A percentile compares a stretch with the other conserved stretches of the same genome.
Conservation (phyloP, 2,888 invertebrate genomes). For the Xestia ashworthii region DNA sequence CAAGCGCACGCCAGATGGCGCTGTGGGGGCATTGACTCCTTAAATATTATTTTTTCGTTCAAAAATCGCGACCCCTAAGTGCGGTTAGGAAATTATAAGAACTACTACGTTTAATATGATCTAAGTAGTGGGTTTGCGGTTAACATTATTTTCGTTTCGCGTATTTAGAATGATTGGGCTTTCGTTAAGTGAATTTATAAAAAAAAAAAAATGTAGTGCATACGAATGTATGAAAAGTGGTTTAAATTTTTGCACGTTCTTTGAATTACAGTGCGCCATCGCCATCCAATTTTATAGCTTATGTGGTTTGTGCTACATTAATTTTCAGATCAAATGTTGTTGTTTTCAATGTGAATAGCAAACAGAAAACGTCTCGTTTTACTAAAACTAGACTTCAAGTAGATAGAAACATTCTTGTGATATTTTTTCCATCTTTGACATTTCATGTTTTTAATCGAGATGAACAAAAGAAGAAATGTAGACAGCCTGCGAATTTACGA, state of each 20-base stretch:
- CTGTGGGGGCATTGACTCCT: slow-evolving; percentile 86
- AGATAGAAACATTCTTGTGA: not conserved
- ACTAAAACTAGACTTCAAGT: not conserved
- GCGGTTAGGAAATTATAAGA: slow-evolving; percentile 81
- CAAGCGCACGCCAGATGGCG: slow-evolving; percentile 86
- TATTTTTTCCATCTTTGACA: slow-evolving; percentile 33
- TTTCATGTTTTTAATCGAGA: slow-evolving; percentile 47
- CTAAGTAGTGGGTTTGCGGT: slow-evolving; percentile 79
- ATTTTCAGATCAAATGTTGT: not conserved
- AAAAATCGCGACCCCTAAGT: slow-evolving; percentile 86
- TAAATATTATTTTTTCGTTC: slow-evolving; percentile 78
- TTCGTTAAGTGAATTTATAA: slow-evolving; percentile 20
- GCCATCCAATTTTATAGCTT: not conserved
- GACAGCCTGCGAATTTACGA: slow-evolving; percentile 38
- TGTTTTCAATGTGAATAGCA: not conserved
- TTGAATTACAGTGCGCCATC: slow-evolving; percentile 17
- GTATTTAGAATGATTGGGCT: slow-evolving; percentile 53
- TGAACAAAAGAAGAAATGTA: slow-evolving; percentile 20
- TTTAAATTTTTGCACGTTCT: slow-evolving; percentile 42
- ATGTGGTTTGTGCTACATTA: not conserved
- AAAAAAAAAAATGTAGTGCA: slow-evolving; percentile 26
- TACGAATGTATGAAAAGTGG: slow-evolving; percentile 28
- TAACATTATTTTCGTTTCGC: slow-evolving; percentile 50
- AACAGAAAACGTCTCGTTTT: not conserved
- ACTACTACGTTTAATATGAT: slow-evolving; percentile 78